Evolutionary conservation across 2,797 vertebrate genomes (phyloP), one percentile per base, ranked within the genome.

Genomic region (Emydoidea blandingii): DNA sequence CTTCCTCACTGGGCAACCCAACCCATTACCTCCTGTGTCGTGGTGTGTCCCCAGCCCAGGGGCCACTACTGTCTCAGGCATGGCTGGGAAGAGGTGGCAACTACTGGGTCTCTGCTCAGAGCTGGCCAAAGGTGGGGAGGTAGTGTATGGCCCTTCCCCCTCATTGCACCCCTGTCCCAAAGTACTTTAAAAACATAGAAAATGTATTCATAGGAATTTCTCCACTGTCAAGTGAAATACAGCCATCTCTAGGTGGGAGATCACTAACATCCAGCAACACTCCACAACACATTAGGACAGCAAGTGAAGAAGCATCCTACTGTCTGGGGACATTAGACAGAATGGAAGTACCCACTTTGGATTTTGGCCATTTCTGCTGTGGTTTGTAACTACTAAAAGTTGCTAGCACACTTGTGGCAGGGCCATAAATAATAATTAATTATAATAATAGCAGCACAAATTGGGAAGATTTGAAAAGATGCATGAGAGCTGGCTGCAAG

Each of bases 401-500:
- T 37, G 41, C 89, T 62, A 9, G 12, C 86, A 86, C 52, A 80
- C 29, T 44, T 91, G 18, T 54, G 80, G 27, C 87, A 79, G n/a
- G 19, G n/a, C 12, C n/a, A 94, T 95, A 47, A 93, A 91, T 80
- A 96, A 52, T 19, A 68, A 91, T 87, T 65, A 83, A 21, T 94
- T 86, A 88, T 95, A 97, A 87, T 94, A 88, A 50, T 74, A 92
- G 57, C 25, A 94, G 80, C 54, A 49, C 52, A 83, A 68, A 90
- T 84, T 79, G 52, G 37, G 92, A 94, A 87, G 88, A 68, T 76
- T 2, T 89, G 37, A 68, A 72, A 88, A 80, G 62, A 84, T 80
- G 59, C 89, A 87, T 52, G 86, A 82, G 93, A 56, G 82, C 79
- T 92, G 82, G 59, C 74, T 97, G 94, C 87, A 96, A 93, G 95